Base-by-base conservation (phyloP, 2,888 invertebrate genomes). In the Celastrina argiolus region DNA sequence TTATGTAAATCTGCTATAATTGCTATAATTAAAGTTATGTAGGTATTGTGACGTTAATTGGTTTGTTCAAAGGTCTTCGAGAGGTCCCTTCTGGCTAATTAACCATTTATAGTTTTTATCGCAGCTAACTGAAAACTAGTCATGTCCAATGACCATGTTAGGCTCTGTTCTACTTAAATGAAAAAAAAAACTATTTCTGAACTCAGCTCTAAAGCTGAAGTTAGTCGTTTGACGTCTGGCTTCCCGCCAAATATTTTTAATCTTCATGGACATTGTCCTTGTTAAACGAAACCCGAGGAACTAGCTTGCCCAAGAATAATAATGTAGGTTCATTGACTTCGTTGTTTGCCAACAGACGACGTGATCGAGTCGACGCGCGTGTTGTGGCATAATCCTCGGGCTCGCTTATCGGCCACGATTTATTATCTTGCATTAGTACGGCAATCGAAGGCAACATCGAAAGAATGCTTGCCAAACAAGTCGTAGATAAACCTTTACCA, bases 261-360 rank as follows among this genome's bases (percentile, higher is more conserved):
- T 58, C n/a, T 58, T 58, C 28, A 58, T 58, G 28, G 58, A 58
- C 58, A 31, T 26, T 8, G 58, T 58, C 58, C 58, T 58, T 58
- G 58, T 58, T 16, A 58, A 58, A 31, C 31, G 58, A 58, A 58
- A 28, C 28, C 58, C n/a, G 31, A 28, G 7, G 16, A 58, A n/a
- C 28, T 58, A 58, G 58, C 16, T 58, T 58, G 31, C n/a, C 31
- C 31, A 58, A 58, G 22, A 22, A 51, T 51, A 51, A 51, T 51
- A 51, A 26, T 51, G 51, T 14, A 51, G 26, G 51, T 51, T 51
- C 51, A 51, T 51, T 51, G 51, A 51, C 51, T 51, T 45, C 16
- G 16, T 45, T 51, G 51, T 51, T 51, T 51, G 51, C 51, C 51
- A 51, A 51, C 51, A 51, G 22, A 12, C 51, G 51, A 51, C 22